Evolutionary conservation across 2,113 vertebrate species (phyloP), one percentile per base, ranked within the genome.

Genomic region (Zosterops pallidus): DNA sequence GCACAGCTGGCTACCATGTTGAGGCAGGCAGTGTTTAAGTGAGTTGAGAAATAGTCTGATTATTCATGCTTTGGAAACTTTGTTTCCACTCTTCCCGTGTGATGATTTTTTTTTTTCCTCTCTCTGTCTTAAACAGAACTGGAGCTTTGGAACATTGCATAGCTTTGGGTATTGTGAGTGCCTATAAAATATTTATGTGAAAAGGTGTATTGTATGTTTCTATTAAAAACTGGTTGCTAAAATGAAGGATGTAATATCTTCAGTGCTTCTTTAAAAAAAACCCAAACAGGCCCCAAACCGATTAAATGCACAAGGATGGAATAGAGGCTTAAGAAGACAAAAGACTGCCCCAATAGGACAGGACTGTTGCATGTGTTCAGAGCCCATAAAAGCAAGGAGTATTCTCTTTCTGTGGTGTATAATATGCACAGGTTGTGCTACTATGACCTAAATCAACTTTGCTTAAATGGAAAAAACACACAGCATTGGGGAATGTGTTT

Each of bases 211-310:
- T 80, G 24, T 19, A 35, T 68, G 55, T 93, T 95, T 90, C 53
- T 83, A 78, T 89, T 97, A 96, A 97, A 94, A 89, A 41, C 21
- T 57, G 41, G 8, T 83, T 91, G 47, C 20, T 26, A 83, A 76
- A 83, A 83, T 46, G 24, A 92, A 68, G 14, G 8, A 12, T 55
- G 17, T 67, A 4, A 49, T 81, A 12, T 74, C 39, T 35, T 83
- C 14, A 39, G 28, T 23, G 7, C 90, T 72, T 53, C 57, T 62
- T 78, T 24, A 9, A 67, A 80, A 79, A 9, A 65, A 23, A 7
- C 4, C 11, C 9, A 42, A 37, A 33, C 26, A 50, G 75, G 5
- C 18, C 16, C 14, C 28, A 49, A 63, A 69, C 9, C 5, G 24
- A 10, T 62, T 6, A 37, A 77, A 26, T 41, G 42, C 24, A 14